These are phyloP conservation scores for Palloptera scutellata DNA, from an alignment of 2,888 invertebrate species.

Conservation along the genomic window DNA sequence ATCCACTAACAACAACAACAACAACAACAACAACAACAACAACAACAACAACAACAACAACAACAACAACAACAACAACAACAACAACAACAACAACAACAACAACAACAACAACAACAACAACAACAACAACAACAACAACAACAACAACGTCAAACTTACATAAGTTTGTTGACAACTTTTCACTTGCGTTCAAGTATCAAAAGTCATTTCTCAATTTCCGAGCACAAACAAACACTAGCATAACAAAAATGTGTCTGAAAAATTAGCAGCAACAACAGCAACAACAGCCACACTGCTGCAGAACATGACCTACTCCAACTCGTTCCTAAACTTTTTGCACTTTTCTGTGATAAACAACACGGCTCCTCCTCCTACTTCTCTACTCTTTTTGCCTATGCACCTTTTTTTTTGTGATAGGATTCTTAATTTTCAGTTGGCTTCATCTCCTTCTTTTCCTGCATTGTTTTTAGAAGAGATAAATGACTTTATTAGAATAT, in stretches of 20 bases:
- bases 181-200: background rate
- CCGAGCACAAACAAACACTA: background rate
- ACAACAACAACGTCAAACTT: background rate
- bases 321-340: background rate
- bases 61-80: background rate
- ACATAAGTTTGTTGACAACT: constrained; percentile 14
- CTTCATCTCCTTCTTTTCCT: background rate
- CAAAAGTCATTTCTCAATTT: constrained; percentile 18
- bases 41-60: background rate
- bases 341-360: background rate
- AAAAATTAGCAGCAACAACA: background rate
- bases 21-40: background rate
- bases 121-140: constrained; percentile 10
- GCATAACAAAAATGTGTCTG: background rate
- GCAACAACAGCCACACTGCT: background rate
- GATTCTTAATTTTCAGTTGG: constrained; percentile 5
- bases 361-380: background rate
- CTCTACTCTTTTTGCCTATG: background rate
- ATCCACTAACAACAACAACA: no score
- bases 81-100: background rate
- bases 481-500: constrained; percentile 34
- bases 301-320: background rate
- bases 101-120: constrained; percentile 1
- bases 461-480: constrained; percentile 14
- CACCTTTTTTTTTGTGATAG: background rate